Base-by-base conservation (phyloP, 2,888 invertebrate genomes). In the Patella pellucida region DNA sequence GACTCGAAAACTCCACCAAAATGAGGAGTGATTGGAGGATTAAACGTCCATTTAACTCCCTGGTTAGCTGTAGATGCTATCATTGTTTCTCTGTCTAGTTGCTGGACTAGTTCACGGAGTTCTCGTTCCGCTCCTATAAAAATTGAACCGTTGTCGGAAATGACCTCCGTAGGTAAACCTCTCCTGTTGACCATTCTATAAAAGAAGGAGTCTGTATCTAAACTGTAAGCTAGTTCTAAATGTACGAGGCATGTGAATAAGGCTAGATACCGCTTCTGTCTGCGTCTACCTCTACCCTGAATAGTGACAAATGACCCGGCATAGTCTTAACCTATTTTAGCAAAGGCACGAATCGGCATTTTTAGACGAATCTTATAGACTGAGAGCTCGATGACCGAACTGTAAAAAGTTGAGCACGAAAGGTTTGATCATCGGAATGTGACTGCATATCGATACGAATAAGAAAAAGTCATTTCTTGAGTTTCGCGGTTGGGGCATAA, bases 231-330 rank as follows among this genome's bases (percentile, higher is more conserved):
- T 12, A 76, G n/a, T 76, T 81, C 79, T n/a, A 82, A 52, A 68
- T 82, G 76, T 12, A 81, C 81, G 14, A 84, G 31, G 72, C 82
- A 82, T 14, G 78, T 78, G 52, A 79, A 76, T 14, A 79, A 50
- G 69, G 74, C 73, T 31, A 81, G 56, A 69, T 82, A 83, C 19
- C 82, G 41, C 56, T 83, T 83, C 14, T 73, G 41, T 23, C 73
- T 62, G 14, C 51, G 11, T 52, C 77, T 80, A 50, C 81, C 82
- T 56, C 81, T 70, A 2, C 82, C 80, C 69, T 81, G 80, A 16
- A 68, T 75, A 14, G 79, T 79, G 1, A 79, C 19, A 62, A 83
- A 81, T 19, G 82, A 82, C n/a, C 81, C 81, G 27, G 70, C 81
- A 72, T 67, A 83, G 68, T 83, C 79, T 14, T 83, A 78, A 23